Percentiles rank a stretch among this genome's conserved stretches.
Evolutionary conservation across 2,797 vertebrate genomes (phyloP).

Genomic region (Urophycis tenuis): DNA sequence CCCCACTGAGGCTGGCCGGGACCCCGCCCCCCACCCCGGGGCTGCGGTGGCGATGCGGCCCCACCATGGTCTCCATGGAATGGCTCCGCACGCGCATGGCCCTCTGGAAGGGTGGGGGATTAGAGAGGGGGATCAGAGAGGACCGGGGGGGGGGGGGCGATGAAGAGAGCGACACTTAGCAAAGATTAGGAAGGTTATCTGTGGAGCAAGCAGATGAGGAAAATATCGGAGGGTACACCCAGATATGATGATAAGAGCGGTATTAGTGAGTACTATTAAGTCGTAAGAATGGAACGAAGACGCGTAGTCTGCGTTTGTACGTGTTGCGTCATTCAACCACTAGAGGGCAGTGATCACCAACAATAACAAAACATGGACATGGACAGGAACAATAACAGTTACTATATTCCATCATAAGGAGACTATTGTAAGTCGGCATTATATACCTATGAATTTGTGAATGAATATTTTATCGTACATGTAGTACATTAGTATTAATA

Average conservation of each 20-base stretch:
- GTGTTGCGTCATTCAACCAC: conserved; percentile 19
- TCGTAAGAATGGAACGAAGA: background rate
- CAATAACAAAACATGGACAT: conserved; percentile 4
- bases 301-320: background rate
- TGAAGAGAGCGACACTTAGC: background rate
- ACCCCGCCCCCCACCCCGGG: conserved; percentile 70
- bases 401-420: background rate
- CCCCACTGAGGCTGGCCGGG: conserved; percentile 88
- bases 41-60: conserved; percentile 83
- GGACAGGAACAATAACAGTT: background rate
- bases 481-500: conserved; percentile 30
- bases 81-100: conserved; percentile 94
- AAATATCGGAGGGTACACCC: background rate
- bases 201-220: background rate
- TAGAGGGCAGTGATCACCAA: conserved; percentile 35
- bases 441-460: background rate
- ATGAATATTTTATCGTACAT: background rate
- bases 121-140: background rate
- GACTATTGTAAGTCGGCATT: background rate
- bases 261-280: background rate
- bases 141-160: background rate
- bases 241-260: background rate
- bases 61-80: conserved; percentile 97
- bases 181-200: background rate
- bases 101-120: conserved; percentile 67